Percentiles rank a stretch among this genome's conserved stretches.
Evolutionary conservation across 2,797 vertebrate species (phyloP).

Genomic region (Danio jaintianensis): DNA sequence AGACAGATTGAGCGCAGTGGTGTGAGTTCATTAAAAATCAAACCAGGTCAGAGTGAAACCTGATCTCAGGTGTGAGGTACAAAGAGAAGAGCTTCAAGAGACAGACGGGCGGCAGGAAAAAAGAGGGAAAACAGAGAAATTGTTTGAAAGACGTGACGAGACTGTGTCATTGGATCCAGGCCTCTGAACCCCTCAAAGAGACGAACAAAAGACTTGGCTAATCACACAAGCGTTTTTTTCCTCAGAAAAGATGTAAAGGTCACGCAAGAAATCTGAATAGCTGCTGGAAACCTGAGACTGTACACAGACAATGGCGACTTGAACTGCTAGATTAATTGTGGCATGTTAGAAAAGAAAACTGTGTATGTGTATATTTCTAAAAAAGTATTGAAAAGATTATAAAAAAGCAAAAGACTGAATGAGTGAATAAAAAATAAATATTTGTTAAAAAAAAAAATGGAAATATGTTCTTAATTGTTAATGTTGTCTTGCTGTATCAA

Average conservation of each 20-base stretch:
- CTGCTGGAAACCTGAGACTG: slow-evolving; percentile 41
- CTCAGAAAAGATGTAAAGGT: slow-evolving; percentile 57
- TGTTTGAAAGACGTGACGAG: slow-evolving; percentile 67
- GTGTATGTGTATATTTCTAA: not conserved
- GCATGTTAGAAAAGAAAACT: not conserved
- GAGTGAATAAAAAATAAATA: not conserved
- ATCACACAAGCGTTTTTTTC: slow-evolving; percentile 65
- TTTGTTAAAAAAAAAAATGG: not conserved
- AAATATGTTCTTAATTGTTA: not conserved
- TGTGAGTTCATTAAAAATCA: slow-evolving; percentile 35
- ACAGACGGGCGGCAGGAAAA: slow-evolving; percentile 25
- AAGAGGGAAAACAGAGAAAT: slow-evolving; percentile 54
- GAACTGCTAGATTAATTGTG: not conserved
- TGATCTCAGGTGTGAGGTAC: slow-evolving; percentile 43
- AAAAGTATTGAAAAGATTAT: not conserved
- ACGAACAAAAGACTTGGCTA: slow-evolving; percentile 65
- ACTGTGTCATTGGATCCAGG: slow-evolving; percentile 68
- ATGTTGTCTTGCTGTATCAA: not conserved
- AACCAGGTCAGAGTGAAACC: slow-evolving; percentile 38
- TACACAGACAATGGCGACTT: slow-evolving; percentile 27
- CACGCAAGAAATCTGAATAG: slow-evolving; percentile 43
- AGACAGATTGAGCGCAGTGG: not conserved
- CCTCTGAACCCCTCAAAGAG: slow-evolving; percentile 39
- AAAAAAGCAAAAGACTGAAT: not conserved
- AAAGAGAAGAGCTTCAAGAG: slow-evolving; percentile 30